Percentiles rank a stretch among this genome's conserved stretches.
Conservation (phyloP, 2,888 invertebrate species). For the Athetis lepigone region DNA sequence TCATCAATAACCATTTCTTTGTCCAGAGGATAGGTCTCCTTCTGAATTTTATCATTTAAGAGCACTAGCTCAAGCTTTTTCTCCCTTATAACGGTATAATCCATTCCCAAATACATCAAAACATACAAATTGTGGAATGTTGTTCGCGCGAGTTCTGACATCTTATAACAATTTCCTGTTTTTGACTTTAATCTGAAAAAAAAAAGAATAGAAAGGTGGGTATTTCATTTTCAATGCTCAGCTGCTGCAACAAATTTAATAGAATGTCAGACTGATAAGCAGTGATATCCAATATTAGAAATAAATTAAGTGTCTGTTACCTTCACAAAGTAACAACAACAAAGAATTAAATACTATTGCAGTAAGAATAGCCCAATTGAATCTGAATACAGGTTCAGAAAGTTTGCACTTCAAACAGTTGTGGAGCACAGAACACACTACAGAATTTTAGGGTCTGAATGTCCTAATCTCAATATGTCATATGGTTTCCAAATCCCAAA, state of each 20-base stretch:
- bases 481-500: no score
- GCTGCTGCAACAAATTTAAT: not conserved
- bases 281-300: no score
- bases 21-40: constrained; percentile 81
- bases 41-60: constrained; percentile 76
- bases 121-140: constrained; percentile 80
- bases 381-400: no score
- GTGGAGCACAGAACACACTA: no score
- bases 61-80: constrained; percentile 80
- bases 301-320: no score
- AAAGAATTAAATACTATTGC: no score
- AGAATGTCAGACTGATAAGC: not conserved
- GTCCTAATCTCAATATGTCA: no score
- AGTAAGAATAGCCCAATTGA: no score
- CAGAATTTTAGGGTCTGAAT: no score
- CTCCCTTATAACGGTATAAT: constrained; percentile 79
- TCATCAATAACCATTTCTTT: constrained; percentile 76
- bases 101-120: constrained; percentile 85
- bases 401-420: no score
- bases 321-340: no score
- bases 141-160: constrained; percentile 74
- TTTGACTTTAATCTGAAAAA: constrained; percentile 77
- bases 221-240: not conserved
- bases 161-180: constrained; percentile 79
- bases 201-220: no score